A percentile compares a stretch with the other conserved stretches of the same genome.
Evolutionary conservation across 2,797 vertebrate genomes (phyloP).

Genomic region (Percopsis omiscomaycus): DNA sequence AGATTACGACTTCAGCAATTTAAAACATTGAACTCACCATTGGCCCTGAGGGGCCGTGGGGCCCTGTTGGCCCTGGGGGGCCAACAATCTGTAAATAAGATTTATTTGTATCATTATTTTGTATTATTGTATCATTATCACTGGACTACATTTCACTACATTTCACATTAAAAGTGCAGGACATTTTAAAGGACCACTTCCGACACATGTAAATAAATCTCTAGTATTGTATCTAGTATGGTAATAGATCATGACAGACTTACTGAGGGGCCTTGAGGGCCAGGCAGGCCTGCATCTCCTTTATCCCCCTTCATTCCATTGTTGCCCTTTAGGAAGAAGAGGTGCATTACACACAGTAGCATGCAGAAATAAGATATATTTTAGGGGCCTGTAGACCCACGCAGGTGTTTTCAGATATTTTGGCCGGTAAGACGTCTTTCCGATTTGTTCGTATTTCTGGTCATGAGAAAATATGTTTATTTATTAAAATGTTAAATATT

Average conservation of each 20-base stretch:
- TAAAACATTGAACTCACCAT: constrained; percentile 84
- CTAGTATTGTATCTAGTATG: not conserved
- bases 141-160: not conserved
- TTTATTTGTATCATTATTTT: not conserved
- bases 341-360: not conserved
- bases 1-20: not conserved
- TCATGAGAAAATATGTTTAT: too few relatives aligned
- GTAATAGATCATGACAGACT: constrained; percentile 61
- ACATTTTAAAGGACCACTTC: not conserved
- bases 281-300: constrained; percentile 88
- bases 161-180: not conserved
- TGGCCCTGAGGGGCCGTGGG: constrained; percentile 93
- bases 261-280: constrained; percentile 93
- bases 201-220: not conserved
- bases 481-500: too few relatives aligned
- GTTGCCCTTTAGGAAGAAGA: constrained; percentile 80
- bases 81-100: constrained; percentile 85
- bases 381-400: too few relatives aligned
- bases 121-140: not conserved
- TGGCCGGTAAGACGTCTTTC: too few relatives aligned
- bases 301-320: constrained; percentile 94
- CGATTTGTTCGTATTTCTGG: too few relatives aligned
- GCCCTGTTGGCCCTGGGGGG: constrained; percentile 87
- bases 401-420: too few relatives aligned
- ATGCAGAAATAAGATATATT: too few relatives aligned